Base-by-base conservation (phyloP, 2,113 vertebrate genomes). In the Stegastes partitus region DNA sequence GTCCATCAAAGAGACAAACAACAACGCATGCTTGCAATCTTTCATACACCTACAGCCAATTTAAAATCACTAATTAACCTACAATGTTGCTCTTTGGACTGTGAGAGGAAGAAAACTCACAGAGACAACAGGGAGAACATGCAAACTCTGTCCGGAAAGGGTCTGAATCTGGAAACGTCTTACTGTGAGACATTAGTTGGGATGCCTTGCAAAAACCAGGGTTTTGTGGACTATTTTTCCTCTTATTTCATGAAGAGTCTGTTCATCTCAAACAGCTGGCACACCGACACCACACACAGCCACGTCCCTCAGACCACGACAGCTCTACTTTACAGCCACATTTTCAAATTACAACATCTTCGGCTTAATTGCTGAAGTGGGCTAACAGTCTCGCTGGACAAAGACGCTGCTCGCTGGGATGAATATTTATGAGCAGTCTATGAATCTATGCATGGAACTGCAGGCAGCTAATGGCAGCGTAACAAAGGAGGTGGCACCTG, bases 401-500 rank as follows among this genome's bases (percentile, higher is more conserved):
- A 54, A 68, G 3, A n/a, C 0, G 0, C 9, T 11, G 34, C 12
- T 59, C 31, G 49, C 57, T 44, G 28, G 11, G 39, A 54, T 23
- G 18, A 79, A 79, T 77, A 74, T 47, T 56, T 19, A 79, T 70
- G 68, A 69, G 22, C 28, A 62, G 22, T 23, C 28, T 37, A 11
- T 55, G 14, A 80, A 57, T 28, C 25, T 7, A 56, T 5, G 58
- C n/a, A 39, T 59, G 37, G 54, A 72, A 44, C 53, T 22, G 54
- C 11, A 50, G 12, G 39, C 2, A 57, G 49, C 22, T 67, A 69
- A 79, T 45, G 42, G 16, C 22, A 73, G 69, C 65, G 65, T 39
- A 34, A 62, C 57, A 54, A 69, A 49, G 19, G 62, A 4, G 31
- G 26, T 23, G 19, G 22, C 21, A 53, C 49, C 42, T 39, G 23